Conservation (phyloP, 2,113 vertebrate species). For the Gavia stellata region DNA sequence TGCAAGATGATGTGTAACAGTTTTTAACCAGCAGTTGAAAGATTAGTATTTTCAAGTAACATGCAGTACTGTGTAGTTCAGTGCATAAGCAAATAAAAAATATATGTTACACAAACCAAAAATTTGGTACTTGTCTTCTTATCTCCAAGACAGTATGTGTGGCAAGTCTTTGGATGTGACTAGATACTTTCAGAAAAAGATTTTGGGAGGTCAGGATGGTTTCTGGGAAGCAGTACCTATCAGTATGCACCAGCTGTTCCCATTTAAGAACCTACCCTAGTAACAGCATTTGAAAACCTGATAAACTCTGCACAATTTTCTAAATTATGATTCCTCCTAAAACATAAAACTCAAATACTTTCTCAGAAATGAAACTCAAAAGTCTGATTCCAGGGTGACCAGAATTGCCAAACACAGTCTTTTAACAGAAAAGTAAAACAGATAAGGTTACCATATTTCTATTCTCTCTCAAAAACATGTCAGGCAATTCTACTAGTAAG, state of each 20-base stretch:
- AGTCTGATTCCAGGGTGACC: background rate
- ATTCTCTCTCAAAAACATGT: background rate
- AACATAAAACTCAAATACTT: background rate
- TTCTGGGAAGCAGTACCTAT: background rate
- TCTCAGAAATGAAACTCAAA: background rate
- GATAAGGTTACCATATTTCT: background rate
- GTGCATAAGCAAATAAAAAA: background rate
- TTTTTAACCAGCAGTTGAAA: background rate
- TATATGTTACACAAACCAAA: background rate
- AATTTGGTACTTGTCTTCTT: background rate
- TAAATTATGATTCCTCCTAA: background rate
- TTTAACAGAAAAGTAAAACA: background rate
- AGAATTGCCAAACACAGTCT: constrained; percentile 21
- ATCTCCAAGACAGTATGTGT: background rate
- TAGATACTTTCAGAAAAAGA: background rate
- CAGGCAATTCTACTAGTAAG: background rate
- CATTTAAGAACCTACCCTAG: background rate
- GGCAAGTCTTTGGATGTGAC: background rate
- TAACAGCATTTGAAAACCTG: background rate
- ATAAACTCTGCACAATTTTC: background rate
- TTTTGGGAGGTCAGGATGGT: background rate
- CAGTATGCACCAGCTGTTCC: background rate
- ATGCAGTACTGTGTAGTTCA: background rate
- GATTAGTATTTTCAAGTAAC: background rate
- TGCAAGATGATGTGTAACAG: background rate